phyloP scores from a whole-genome alignment of 1,140 invertebrate genomes.

The Neoseiulus cucumeris region DNA sequence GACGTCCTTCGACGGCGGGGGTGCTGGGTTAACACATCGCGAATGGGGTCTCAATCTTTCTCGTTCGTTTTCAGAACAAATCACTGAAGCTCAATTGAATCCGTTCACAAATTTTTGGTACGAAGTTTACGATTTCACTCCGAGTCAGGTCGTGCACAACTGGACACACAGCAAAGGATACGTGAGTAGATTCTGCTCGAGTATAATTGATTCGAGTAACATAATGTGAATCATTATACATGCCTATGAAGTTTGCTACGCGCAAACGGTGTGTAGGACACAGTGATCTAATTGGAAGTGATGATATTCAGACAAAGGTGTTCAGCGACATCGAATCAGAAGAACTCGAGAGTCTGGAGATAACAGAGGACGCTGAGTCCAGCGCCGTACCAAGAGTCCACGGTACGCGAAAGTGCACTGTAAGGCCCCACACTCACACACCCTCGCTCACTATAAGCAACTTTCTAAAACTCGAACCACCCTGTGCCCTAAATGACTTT shows the following conservation, averaged over 20 bases:
- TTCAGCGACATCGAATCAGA: background rate
- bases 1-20: too few species aligned
- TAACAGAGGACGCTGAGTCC: background rate
- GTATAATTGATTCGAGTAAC: too few species aligned
- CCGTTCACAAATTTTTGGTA: conserved; percentile 3
- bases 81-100: conserved; percentile 4
- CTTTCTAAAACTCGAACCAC: too few species aligned
- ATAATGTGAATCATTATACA: background rate
- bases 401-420: conserved; percentile 11
- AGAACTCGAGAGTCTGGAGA: background rate
- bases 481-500: too few species aligned
- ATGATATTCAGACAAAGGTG: background rate
- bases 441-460: too few species aligned
- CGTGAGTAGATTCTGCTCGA: background rate
- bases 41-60: too few species aligned
- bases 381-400: conserved; percentile 10
- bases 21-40: too few species aligned
- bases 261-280: too few species aligned
- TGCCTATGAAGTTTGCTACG: background rate
- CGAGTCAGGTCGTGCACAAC: conserved; percentile 10
- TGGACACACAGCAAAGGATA: conserved; percentile 6
- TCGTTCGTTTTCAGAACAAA: background rate
- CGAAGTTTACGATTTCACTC: conserved; percentile 1
- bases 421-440: background rate
- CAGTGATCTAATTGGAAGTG: too few species aligned